Percentiles rank a stretch among this genome's conserved stretches.
Conservation (phyloP, 2,888 invertebrate species). For the Sphaerophoria rueppellii region DNA sequence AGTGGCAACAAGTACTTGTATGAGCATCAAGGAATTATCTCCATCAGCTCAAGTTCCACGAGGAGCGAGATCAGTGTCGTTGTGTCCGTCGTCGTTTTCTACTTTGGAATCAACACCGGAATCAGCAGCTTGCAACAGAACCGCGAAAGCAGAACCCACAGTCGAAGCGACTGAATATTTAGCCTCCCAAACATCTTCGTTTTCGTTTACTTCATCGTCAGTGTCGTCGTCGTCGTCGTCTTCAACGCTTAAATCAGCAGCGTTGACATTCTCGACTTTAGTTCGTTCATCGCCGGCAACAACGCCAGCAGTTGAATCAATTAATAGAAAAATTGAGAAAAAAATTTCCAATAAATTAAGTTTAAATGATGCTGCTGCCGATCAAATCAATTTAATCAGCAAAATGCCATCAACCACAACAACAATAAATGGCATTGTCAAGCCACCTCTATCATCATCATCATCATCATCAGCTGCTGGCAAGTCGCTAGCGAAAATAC, state of each 20-base stretch:
- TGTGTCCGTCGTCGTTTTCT: neutral
- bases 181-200: constrained; percentile 4
- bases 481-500: constrained; percentile 15
- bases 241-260: constrained; percentile 30
- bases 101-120: constrained; percentile 42
- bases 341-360: constrained; percentile 65
- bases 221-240: constrained; percentile 8
- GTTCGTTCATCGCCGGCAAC: constrained; percentile 50
- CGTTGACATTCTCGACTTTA: constrained; percentile 45
- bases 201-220: constrained; percentile 2
- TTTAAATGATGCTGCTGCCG: constrained; percentile 66
- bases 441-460: constrained; percentile 7
- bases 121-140: constrained; percentile 10
- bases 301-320: constrained; percentile 63
- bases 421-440: constrained; percentile 19
- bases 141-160: constrained; percentile 4
- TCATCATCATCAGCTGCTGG: constrained; percentile 36
- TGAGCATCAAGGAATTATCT: constrained; percentile 48
- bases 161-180: constrained; percentile 9
- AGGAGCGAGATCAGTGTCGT: constrained; percentile 37
- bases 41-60: constrained; percentile 54
- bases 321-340: constrained; percentile 70
- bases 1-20: constrained; percentile 62
- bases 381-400: constrained; percentile 70
- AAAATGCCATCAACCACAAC: constrained; percentile 61